Base-by-base conservation (phyloP, 2,888 invertebrate genomes). In the Volucella inanis region DNA sequence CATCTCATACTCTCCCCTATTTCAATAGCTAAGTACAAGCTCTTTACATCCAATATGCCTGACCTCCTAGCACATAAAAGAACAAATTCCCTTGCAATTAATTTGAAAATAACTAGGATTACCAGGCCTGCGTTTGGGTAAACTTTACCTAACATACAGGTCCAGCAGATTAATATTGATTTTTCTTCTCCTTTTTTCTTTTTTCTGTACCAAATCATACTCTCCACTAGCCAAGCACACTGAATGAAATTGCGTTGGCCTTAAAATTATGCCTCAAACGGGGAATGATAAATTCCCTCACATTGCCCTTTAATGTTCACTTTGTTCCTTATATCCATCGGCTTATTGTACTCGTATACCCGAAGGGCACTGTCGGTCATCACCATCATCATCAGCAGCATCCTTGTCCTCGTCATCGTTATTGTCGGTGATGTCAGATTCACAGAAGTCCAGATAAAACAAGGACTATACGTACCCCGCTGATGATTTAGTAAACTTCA, bases 401-500 rank as follows among this genome's bases (percentile, higher is more conserved):
- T 31, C 31, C 31, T 31, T 31, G 31, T 31, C 31, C 31, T 31
- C 31, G 31, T 31, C 31, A 31, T 31, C 31, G 31, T 31, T 31
- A 31, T 31, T 31, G 64, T 64, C 49, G 6, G 31, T 31, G 31
- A 31, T 31, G 31, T 31, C 31, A 31, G 31, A 31, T 6, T 31
- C 62, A 31, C 38, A 47, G n/a, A 41, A 59, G 61, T 61, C 39
- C 47, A 18, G 54, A 38, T 47, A 54, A 57, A 75, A 68, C 74
- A 67, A 75, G 78, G 55, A 83, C 6, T 6, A 31, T 31, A 31
- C 31, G 72, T 78, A 72, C 67, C 67, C 45, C 64, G 62, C n/a
- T 72, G 65, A 78, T 83, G 82, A 78, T 78, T 83, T 62, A 83
- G 72, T 72, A 31, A 31, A 39, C 49, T 65, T 71, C 71, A 61